A percentile compares a stretch with the other conserved stretches of the same genome.
phyloP scores from a whole-genome alignment of 1,140 invertebrate genomes.

The Drosophila fuyamai region DNA sequence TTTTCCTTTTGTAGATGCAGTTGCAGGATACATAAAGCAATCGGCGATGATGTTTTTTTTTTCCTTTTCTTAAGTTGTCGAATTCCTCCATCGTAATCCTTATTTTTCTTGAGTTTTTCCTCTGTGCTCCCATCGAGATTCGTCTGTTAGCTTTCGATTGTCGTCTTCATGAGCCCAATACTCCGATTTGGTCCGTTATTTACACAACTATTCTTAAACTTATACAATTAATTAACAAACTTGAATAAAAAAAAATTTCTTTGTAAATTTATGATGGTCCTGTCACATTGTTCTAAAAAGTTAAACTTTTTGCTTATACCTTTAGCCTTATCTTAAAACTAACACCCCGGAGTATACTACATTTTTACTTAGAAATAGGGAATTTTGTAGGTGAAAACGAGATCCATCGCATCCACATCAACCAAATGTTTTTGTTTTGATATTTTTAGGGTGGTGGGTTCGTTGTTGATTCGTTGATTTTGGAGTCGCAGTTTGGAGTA shows the following conservation, averaged over 20 bases:
- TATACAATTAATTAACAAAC: constrained; percentile 30
- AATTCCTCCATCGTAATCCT: background rate
- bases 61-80: background rate
- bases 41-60: background rate
- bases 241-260: background rate
- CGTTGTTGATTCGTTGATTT: constrained; percentile 15
- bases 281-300: constrained; percentile 6
- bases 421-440: constrained; percentile 2
- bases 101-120: background rate
- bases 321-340: constrained; percentile 4
- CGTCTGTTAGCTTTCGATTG: background rate
- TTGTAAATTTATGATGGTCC: background rate
- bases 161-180: constrained; percentile 8
- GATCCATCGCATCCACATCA: constrained; percentile 1
- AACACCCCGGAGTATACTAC: constrained; percentile 2
- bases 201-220: constrained; percentile 13
- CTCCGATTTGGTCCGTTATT: background rate
- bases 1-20: constrained; percentile 3
- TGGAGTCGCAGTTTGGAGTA: constrained; percentile 8
- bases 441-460: background rate
- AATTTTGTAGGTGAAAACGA: constrained; percentile 1
- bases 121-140: background rate
- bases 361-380: constrained; percentile 23
- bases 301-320: constrained; percentile 13
- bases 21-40: background rate